Evolutionary conservation across 64 coral and sea anemone species (phyloP).

Genomic region (Stichodactyla helianthus): DNA sequence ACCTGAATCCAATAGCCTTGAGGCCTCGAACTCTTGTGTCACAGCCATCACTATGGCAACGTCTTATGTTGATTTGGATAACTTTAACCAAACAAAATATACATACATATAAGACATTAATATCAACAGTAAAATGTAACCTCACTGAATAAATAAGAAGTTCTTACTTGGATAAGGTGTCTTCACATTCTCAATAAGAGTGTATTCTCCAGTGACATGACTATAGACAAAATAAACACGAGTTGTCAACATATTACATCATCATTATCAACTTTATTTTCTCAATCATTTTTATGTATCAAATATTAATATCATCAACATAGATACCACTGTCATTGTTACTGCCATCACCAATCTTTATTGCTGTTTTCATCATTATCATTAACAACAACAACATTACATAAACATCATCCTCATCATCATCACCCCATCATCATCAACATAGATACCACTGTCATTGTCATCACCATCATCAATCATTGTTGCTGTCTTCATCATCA

Average conservation of each 20-base stretch:
- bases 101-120: background rate
- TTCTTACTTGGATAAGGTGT: conserved; percentile 88
- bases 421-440: too few relatives aligned
- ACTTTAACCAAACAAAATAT: conserved; percentile 39
- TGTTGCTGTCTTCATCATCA: too few relatives aligned
- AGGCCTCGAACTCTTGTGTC: conserved; percentile 94
- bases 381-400: too few relatives aligned
- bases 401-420: background rate
- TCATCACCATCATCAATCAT: too few relatives aligned
- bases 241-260: background rate
- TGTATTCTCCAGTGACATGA: conserved; percentile 85
- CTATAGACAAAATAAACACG: background rate
- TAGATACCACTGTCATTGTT: too few relatives aligned
- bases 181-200: conserved; percentile 96
- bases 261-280: too few relatives aligned
- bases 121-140: background rate
- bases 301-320: too few relatives aligned
- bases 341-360: too few relatives aligned
- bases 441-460: too few relatives aligned
- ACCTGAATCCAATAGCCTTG: conserved; percentile 97
- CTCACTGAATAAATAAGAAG: background rate
- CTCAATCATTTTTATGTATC: too few relatives aligned
- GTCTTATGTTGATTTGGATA: conserved; percentile 90
- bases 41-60: conserved; percentile 99
- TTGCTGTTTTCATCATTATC: too few relatives aligned